Percentiles rank a stretch among this genome's conserved stretches.
These are phyloP conservation scores for Cheilosia pagana DNA, from an alignment of 2,888 invertebrate species.

Conservation along the genomic window DNA sequence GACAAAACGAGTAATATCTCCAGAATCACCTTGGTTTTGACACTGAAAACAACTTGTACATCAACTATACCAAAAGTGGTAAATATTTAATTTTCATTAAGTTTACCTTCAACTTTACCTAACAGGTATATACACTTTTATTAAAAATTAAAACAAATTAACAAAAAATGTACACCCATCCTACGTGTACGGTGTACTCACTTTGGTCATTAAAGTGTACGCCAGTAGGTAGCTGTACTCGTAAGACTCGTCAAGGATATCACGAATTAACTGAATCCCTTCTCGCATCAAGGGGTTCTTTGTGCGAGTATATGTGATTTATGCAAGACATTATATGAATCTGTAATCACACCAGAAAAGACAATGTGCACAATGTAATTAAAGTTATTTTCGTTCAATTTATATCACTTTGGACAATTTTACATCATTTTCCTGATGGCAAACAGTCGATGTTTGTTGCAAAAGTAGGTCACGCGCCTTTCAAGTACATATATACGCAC, in stretches of 20 bases:
- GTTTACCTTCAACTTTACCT: neutral
- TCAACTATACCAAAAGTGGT: neutral
- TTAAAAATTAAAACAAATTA: slow-evolving; percentile 51
- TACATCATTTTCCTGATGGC: slow-evolving; percentile 28
- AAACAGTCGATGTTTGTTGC: neutral
- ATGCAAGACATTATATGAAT: slow-evolving; percentile 66
- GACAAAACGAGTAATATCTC: neutral
- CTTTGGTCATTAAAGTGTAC: slow-evolving; percentile 26
- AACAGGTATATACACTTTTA: neutral
- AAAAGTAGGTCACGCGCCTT: slow-evolving; percentile 34
- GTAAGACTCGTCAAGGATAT: slow-evolving; percentile 59
- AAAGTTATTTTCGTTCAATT: slow-evolving; percentile 60
- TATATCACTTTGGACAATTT: slow-evolving; percentile 46
- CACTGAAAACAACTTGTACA: neutral
- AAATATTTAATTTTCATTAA: slow-evolving; percentile 31
- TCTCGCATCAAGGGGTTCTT: slow-evolving; percentile 17
- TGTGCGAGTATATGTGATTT: slow-evolving; percentile 53
- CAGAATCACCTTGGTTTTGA: neutral
- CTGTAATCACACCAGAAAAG: slow-evolving; percentile 43
- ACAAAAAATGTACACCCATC: slow-evolving; percentile 8
- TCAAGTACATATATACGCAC: neutral
- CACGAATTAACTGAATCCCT: slow-evolving; percentile 4
- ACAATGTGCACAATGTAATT: slow-evolving; percentile 57
- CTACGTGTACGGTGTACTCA: neutral
- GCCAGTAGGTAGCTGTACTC: neutral